Base-by-base conservation (phyloP, 37 sponge, comb jelly and placozoan species). In the Oopsacas minuta region DNA sequence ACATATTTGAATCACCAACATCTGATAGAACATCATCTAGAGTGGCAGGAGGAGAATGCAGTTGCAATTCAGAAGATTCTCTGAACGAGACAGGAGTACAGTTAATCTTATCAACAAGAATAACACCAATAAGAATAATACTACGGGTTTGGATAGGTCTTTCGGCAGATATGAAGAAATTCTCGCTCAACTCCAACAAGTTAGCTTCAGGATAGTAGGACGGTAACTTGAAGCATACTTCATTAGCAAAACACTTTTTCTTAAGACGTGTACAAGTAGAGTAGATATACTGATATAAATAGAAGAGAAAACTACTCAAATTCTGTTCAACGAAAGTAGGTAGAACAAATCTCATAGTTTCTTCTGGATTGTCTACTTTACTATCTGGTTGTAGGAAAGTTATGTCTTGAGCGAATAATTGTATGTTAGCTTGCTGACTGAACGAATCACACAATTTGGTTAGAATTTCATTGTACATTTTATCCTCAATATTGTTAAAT, bases 401-500 rank as follows among this genome's bases (percentile, higher is more conserved):
- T 34, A 61, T 34, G 75, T 61, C 75, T 61, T 61, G 75, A 3
- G 75, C 75, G 75, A 61, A 61, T n/a, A 61, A n/a, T n/a, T 61
- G 75, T 25, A 61, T 61, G 22, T 61, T 61, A 20, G 75, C 75
- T n/a, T 61, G 75, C 22, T 61, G 75, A 34, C 75, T 61, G 22
- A 61, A 61, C 28, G 75, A 61, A 34, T 61, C 75, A n/a, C 75
- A 61, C 30, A 61, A 12, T 34, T n/a, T 10, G 22, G 75, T 61
- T n/a, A 61, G 75, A 34, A 61, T 61, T 12, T 61, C 75, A 12
- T 61, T 61, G 22, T 61, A 61, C 75, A 61, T 61, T n/a, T 61
- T 61, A n/a, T 61, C 75, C 22, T 61, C 75, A 32, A 61, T 61
- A n/a, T 61, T 61, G 75, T 61, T 61, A 34, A 61, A 61, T 61